These are phyloP conservation scores for Ganaspis brasiliensis DNA, from an alignment of 2,888 invertebrate genomes.

Conservation along the genomic window DNA sequence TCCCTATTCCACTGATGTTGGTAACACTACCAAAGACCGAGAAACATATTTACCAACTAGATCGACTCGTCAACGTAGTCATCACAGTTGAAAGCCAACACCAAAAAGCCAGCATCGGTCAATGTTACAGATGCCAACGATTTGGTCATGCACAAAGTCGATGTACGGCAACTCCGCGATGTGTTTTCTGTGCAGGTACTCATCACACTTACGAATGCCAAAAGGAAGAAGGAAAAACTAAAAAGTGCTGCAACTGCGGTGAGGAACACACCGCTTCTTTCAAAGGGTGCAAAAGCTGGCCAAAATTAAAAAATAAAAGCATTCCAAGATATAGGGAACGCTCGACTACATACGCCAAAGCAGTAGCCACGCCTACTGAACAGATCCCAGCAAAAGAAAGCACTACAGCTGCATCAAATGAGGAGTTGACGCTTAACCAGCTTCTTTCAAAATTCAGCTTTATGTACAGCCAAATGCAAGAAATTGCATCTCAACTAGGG, in stretches of 20 bases:
- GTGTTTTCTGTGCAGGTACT: background rate
- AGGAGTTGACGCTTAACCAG: background rate
- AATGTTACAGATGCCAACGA: background rate
- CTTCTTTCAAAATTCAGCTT: background rate
- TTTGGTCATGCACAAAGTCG: background rate
- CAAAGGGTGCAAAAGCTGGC: background rate
- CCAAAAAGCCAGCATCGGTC: too few relatives aligned
- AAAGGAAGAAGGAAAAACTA: background rate
- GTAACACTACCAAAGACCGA: background rate
- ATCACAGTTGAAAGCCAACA: background rate
- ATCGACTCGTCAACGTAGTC: background rate
- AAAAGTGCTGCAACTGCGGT: background rate
- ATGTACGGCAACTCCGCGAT: background rate
- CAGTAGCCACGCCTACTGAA: background rate
- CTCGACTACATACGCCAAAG: background rate
- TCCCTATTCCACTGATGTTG: background rate
- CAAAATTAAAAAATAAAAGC: background rate
- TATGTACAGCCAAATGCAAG: background rate
- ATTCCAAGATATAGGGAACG: background rate
- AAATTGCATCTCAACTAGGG: background rate
- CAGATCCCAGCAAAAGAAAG: background rate
- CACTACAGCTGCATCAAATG: background rate
- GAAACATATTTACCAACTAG: background rate
- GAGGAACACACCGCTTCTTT: background rate
- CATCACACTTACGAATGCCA: background rate